These are phyloP conservation scores for roundworm (Caenorhabditis elegans) DNA, from an alignment of 1,140 invertebrate genomes.

Conservation along the genomic window WBcel235 BX284605.5:18853501-18854000, in stretches of 20 bases:
- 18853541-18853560: constrained; percentile 76
- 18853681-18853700: constrained; percentile 82
- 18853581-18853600: constrained; percentile 88
- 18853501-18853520: constrained; percentile 81
- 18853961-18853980: no score
- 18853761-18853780: no score
- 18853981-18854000: no score
- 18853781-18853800: no score
- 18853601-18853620: constrained; percentile 81
- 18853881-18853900: no score
- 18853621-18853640: constrained; percentile 83
- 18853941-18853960: no score
- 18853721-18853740: constrained; percentile 95
- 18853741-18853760: constrained; percentile 88
- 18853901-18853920: no score
- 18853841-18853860: no score
- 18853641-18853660: constrained; percentile 93
- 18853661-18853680: constrained; percentile 92
- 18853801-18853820: no score
- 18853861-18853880: no score
- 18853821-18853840: no score
- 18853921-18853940: no score
- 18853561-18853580: constrained; percentile 87
- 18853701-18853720: constrained; percentile 89
- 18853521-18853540: constrained; percentile 81